Evolutionary conservation across 2,888 invertebrate species (phyloP), one percentile per base, ranked within the genome.

Genomic region (Drosophila diplacantha): DNA sequence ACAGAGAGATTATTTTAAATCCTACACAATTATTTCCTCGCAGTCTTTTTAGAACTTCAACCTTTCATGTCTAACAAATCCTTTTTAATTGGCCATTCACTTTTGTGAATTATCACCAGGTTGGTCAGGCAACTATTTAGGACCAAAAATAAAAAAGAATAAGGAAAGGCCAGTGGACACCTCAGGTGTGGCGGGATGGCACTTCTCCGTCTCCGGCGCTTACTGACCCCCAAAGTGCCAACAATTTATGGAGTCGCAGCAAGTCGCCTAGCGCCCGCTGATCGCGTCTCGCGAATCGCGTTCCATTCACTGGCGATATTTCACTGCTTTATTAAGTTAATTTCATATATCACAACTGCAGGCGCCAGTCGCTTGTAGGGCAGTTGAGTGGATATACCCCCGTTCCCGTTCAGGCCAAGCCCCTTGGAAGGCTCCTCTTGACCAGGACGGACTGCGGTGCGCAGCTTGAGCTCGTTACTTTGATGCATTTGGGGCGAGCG

Each of bases 321-420:
- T 85, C 86, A 86, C 85, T 85, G 82, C 84, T 85, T 85, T 85
- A 86, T 85, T 85, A 85, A 84, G 75, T 83, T 75, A 81, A 76
- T 83, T 74, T 82, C 71, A 78, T 73, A 82, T 75, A 73, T 77
- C 65, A 73, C 61, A 73, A 65, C 71, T 67, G 73, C 78, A 73
- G 81, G 78, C 83, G 81, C 73, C 75, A 61, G 66, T 67, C 54
- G 60, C 71, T 63, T 72, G 65, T 41, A 35, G 39, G 38, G 46
- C 51, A 44, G 41, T 56, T 52, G 61, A 61, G 56, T 57, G 54
- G 66, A 51, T 60, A 57, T 37, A 37, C 8, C 43, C 39, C 18
- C 22, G 22, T 53, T 2, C 24, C 31, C 32, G n/a, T 2, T 12
- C n/a, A 2, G 29, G 35, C 31, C 58, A 43, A 44, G 43, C 26